These are phyloP conservation scores for Triops longicaudatus DNA, from an alignment of 1,140 invertebrate genomes.

Conservation along the genomic window DNA sequence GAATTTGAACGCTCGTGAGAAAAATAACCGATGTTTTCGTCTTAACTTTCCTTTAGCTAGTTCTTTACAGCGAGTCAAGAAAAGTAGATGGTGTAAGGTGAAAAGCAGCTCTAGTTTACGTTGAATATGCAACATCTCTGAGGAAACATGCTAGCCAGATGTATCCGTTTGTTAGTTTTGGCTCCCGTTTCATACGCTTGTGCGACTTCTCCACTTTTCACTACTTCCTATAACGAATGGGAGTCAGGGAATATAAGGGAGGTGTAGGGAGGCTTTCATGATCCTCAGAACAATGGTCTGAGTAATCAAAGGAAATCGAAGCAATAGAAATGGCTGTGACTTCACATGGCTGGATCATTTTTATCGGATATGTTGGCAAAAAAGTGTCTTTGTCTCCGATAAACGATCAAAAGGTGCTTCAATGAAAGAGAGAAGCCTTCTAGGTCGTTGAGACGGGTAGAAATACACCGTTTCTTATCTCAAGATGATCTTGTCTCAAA, in stretches of 20 bases:
- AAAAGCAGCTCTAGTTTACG: neutral
- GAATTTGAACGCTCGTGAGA: neutral
- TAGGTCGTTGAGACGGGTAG: too few species aligned
- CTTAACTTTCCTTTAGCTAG: neutral
- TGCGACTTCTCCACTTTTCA: neutral
- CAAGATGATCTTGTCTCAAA: too few species aligned
- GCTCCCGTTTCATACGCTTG: neutral
- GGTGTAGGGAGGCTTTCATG: neutral
- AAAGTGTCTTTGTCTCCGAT: too few species aligned
- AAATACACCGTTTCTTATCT: too few species aligned
- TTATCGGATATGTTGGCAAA: too few species aligned
- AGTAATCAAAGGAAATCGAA: constrained; percentile 1
- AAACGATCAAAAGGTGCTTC: too few species aligned
- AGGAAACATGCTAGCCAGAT: neutral
- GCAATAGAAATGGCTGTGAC: neutral
- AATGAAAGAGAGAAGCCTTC: too few species aligned
- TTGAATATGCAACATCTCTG: neutral
- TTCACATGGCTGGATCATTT: neutral
- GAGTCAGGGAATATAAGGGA: neutral
- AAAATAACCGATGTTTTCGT: neutral
- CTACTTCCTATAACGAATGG: neutral
- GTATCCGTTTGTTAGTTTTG: constrained; percentile 3
- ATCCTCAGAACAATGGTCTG: neutral
- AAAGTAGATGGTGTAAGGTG: neutral
- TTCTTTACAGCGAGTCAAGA: neutral